These are phyloP conservation scores for Sturnus vulgaris DNA, from an alignment of 2,113 vertebrate genomes.

Conservation along the genomic window DNA sequence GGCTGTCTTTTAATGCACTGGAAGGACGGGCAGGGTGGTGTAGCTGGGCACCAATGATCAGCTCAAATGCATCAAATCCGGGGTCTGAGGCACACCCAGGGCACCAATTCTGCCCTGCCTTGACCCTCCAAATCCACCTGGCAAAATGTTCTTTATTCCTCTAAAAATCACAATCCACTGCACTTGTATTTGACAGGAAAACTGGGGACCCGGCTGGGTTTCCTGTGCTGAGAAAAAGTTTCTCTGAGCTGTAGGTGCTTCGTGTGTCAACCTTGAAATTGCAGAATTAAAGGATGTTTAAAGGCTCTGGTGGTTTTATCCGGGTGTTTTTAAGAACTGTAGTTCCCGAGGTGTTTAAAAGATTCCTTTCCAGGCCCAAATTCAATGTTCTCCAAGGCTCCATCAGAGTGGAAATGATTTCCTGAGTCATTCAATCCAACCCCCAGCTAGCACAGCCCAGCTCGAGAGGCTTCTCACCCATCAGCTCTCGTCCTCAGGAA, in stretches of 20 bases:
- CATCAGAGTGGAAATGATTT: not conserved
- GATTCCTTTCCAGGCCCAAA: not conserved
- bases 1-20: not conserved
- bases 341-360: not conserved
- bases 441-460: accelerated
- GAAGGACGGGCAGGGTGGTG: not conserved
- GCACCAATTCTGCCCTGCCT: not conserved
- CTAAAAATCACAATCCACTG: not conserved
- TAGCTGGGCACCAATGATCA: not conserved
- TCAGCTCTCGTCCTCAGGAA: not conserved
- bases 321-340: not conserved
- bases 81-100: not conserved
- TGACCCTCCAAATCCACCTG: not conserved
- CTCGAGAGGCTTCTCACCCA: not conserved
- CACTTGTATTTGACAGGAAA: not conserved
- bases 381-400: not conserved
- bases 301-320: not conserved
- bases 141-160: not conserved
- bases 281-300: slow-evolving; percentile 49
- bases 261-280: not conserved
- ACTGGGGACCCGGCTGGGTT: not conserved
- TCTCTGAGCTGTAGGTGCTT: slow-evolving; percentile 4
- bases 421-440: not conserved
- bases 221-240: not conserved
- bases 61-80: not conserved